phyloP scores from a whole-genome alignment of 2,888 invertebrate genomes.

The Timandra comae region DNA sequence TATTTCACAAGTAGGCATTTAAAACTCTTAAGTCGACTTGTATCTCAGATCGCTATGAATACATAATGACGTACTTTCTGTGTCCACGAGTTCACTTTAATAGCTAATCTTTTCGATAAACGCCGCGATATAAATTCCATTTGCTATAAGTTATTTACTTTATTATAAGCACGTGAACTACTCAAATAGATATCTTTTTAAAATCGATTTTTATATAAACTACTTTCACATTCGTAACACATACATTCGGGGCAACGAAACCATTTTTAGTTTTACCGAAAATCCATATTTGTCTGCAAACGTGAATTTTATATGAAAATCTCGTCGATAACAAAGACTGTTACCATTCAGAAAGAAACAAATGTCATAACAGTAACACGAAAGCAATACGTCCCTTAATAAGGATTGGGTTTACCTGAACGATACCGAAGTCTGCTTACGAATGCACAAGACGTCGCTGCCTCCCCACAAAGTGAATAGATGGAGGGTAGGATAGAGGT shows the following conservation, averaged over 20 bases:
- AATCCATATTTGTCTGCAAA: too few species aligned
- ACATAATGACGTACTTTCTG: conserved; percentile 25
- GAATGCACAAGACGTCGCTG: conserved; percentile 60
- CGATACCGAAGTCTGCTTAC: conserved; percentile 44
- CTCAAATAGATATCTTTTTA: too few species aligned
- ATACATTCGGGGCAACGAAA: too few species aligned
- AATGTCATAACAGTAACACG: conserved; percentile 7
- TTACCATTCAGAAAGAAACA: conserved; percentile 2
- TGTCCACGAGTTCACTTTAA: conserved; percentile 23
- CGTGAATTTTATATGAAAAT: too few species aligned
- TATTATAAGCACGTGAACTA: too few species aligned
- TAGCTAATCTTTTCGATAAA: too few species aligned
- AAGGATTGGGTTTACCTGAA: conserved; percentile 30
- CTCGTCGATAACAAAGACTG: too few species aligned
- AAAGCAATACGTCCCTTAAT: conserved; percentile 15
- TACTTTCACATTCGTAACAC: too few species aligned
- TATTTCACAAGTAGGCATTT: conserved; percentile 24
- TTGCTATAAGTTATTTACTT: too few species aligned
- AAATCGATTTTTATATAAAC: too few species aligned
- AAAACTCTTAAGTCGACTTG: conserved; percentile 18
- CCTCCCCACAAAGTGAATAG: conserved; percentile 54
- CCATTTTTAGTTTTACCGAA: too few species aligned
- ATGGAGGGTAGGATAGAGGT: conserved; percentile 39
- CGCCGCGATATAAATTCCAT: too few species aligned
- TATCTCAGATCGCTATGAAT: conserved; percentile 30